Base-by-base conservation (phyloP, 2,113 vertebrate species). In the Gavialis gangeticus region DNA sequence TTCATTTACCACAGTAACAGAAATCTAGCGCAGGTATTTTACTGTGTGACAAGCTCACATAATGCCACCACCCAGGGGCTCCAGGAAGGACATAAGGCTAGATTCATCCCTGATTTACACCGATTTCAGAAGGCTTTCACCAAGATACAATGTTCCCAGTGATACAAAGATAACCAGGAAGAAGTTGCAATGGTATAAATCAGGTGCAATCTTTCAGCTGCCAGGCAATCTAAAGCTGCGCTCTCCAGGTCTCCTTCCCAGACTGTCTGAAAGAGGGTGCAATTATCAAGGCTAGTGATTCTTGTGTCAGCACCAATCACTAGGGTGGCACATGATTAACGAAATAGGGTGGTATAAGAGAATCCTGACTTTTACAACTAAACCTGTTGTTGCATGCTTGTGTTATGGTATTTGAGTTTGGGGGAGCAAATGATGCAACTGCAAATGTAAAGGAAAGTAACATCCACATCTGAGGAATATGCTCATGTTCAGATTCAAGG, bases 391-490 rank as follows among this genome's bases (percentile, higher is more conserved):
- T 64, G 73, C 10, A 1, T 62, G 64, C 55, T 91, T 87, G 94
- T 54, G 17, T 94, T 79, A 46, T 46, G 46, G 46, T 46, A 46
- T 46, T 46, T 0, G 55, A 58, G 1, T 91, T 67, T 64, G 58
- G 5, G 5, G 84, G n/a, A 60, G 30, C 34, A 89, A 90, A 28
- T 46, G 8, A 5, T 64, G n/a, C 17, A 73, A 82, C 3, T 37
- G 12, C 24, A 71, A 71, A 71, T 12, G 19, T 21, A 34, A 37
- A 71, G 12, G 21, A 75, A 75, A 18, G 55, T 56, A 64, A 14
- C 75, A 71, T 91, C 94, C 96, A 96, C 96, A 96, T 90, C 96
- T 93, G 87, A 96, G 91, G 88, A 79, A 89, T 79, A 92, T n/a
- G 88, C 34, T 80, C 4, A 64, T 93, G 79, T 59, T 93, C 64